Conservation (phyloP, 2,113 vertebrate genomes). For the Xyliphius kryptos region DNA sequence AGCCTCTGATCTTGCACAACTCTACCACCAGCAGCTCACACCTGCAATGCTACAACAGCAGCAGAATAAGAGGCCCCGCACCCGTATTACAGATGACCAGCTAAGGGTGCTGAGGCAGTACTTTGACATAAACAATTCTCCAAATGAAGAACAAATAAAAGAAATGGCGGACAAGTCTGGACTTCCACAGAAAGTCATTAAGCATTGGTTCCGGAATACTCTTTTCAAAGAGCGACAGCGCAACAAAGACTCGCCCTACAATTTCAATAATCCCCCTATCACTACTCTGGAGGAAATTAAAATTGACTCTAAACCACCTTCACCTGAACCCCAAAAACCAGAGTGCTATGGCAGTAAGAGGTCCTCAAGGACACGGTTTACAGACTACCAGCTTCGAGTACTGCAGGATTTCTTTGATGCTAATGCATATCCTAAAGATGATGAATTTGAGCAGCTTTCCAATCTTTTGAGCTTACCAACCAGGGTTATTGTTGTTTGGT, state of each 20-base stretch:
- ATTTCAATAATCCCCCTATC: slow-evolving; percentile 96
- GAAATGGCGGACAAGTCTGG: slow-evolving; percentile 99
- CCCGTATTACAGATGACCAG: slow-evolving; percentile 95
- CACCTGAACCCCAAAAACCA: slow-evolving; percentile 86
- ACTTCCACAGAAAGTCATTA: slow-evolving; percentile 96
- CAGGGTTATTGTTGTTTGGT: slow-evolving; percentile 98
- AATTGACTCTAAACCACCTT: slow-evolving; percentile 91
- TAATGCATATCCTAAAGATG: slow-evolving; percentile 98
- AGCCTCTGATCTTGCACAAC: slow-evolving; percentile 85
- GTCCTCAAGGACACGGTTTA: slow-evolving; percentile 92
- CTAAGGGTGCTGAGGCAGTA: slow-evolving; percentile 90
- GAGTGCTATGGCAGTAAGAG: slow-evolving; percentile 92
- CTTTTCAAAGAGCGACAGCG: slow-evolving; percentile 97
- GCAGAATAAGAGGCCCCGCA: slow-evolving; percentile 94
- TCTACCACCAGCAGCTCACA: slow-evolving; percentile 96
- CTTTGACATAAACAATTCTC: slow-evolving; percentile 98
- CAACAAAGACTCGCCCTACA: slow-evolving; percentile 98
- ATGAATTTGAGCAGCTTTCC: slow-evolving; percentile 97
- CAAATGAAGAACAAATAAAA: slow-evolving; percentile 97
- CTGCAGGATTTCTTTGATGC: slow-evolving; percentile 98
- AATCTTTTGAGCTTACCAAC: slow-evolving; percentile 90
- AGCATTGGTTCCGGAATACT: slow-evolving; percentile 99
- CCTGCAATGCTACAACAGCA: slow-evolving; percentile 91
- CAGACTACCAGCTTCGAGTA: slow-evolving; percentile 95
- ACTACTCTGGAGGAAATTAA: slow-evolving; percentile 94